phyloP scores from a whole-genome alignment of 2,113 vertebrate species.

The Glareola pratincola region DNA sequence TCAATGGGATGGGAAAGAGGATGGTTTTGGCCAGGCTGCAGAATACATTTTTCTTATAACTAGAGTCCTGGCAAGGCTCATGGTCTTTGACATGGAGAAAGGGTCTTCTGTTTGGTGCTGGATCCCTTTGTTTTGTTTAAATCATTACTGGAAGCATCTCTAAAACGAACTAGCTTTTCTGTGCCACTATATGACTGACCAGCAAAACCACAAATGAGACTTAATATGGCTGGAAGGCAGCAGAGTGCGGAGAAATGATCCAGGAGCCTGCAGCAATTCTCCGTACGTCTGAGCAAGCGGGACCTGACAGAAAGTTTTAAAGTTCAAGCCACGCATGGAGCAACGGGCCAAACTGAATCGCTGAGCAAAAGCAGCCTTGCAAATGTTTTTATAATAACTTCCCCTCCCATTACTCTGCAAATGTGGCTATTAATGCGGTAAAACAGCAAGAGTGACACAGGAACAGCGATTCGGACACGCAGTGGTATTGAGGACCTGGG shows the following conservation, averaged over 20 bases:
- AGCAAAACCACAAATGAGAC: slow-evolving; percentile 13
- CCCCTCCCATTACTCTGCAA: slow-evolving; percentile 25
- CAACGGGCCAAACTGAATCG: slow-evolving; percentile 48
- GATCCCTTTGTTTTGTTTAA: slow-evolving; percentile 1
- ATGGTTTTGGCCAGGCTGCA: not conserved
- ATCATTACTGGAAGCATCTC: slow-evolving; percentile 20
- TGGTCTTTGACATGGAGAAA: not conserved
- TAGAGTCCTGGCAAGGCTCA: not conserved
- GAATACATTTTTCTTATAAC: not conserved
- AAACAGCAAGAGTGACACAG: not conserved
- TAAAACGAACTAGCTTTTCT: not conserved
- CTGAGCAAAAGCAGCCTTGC: slow-evolving; percentile 39
- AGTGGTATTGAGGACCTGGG: not conserved
- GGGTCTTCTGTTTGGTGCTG: not conserved
- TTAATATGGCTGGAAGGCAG: slow-evolving; percentile 42
- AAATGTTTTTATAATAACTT: slow-evolving; percentile 45
- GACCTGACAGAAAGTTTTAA: slow-evolving; percentile 66
- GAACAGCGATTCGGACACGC: not conserved
- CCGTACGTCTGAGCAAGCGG: not conserved
- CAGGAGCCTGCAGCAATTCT: slow-evolving; percentile 20
- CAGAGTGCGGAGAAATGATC: not conserved
- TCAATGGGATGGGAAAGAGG: not conserved
- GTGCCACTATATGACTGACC: not conserved
- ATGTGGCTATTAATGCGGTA: not conserved
- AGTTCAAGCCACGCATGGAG: slow-evolving; percentile 30